Evolutionary conservation across 1,140 invertebrate genomes (phyloP).

Genomic region (Polypedilum pembai): DNA sequence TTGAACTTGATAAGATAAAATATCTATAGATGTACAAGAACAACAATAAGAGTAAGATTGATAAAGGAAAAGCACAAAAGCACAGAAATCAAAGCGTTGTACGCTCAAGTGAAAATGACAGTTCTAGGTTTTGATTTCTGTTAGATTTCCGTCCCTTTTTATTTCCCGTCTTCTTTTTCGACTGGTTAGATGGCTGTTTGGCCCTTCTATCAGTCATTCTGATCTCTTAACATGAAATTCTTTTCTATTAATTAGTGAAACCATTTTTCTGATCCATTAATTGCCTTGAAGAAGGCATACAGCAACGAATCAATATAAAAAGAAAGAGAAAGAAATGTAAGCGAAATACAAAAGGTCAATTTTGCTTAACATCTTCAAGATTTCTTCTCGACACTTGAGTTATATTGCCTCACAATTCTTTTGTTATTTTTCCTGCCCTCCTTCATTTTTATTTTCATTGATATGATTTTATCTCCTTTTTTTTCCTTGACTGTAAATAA

Average conservation of each 20-base stretch:
- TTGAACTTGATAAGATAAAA: background rate
- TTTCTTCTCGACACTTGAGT: conserved; percentile 1
- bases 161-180: background rate
- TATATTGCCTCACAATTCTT: conserved; percentile 11
- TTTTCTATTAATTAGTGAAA: conserved; percentile 27
- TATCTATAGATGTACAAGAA: background rate
- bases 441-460: background rate
- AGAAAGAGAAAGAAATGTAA: background rate
- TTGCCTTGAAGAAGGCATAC: conserved; percentile 26
- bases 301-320: background rate
- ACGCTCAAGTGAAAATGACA: conserved; percentile 24
- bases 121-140: conserved; percentile 21
- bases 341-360: conserved; percentile 24
- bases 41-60: background rate
- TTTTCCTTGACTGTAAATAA: conserved; percentile 8
- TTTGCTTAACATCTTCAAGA: conserved; percentile 20
- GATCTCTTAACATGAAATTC: conserved; percentile 27
- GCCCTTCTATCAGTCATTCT: conserved; percentile 20
- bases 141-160: background rate
- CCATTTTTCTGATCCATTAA: conserved; percentile 28
- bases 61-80: background rate
- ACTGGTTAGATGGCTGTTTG: background rate
- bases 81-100: background rate
- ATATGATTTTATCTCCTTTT: conserved; percentile 19
- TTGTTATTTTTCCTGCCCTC: background rate